Conservation (phyloP, 2,113 vertebrate species). For the Galeopterus variegatus region DNA sequence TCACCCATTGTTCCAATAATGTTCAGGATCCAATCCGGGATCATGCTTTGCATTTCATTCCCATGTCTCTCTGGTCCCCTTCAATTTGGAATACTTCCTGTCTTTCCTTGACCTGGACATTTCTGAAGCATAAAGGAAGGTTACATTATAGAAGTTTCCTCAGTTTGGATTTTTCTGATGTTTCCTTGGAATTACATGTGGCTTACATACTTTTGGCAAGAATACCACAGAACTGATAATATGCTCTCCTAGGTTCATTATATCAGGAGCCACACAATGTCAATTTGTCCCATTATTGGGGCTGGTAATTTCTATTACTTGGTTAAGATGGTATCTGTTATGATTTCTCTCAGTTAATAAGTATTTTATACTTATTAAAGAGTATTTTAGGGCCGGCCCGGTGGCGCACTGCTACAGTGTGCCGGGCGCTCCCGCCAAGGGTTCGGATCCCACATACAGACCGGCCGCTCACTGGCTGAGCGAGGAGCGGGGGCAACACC, state of each 20-base stretch:
- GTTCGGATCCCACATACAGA: no score
- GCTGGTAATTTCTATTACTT: neutral
- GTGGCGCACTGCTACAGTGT: no score
- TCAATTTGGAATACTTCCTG: slow-evolving; percentile 11
- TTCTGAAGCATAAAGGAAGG: slow-evolving; percentile 4
- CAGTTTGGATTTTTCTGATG: slow-evolving; percentile 5
- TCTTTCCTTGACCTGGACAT: neutral
- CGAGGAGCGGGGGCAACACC: no score
- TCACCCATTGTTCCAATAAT: neutral
- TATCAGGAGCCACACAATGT: neutral
- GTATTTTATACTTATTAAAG: neutral
- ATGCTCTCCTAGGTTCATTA: neutral
- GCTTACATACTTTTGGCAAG: neutral
- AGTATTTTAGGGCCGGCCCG: no score
- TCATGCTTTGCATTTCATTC: neutral
- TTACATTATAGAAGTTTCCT: slow-evolving; percentile 48
- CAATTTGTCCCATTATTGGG: neutral
- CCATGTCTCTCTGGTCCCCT: neutral
- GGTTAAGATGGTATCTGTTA: slow-evolving; percentile 15
- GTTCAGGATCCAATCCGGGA: neutral
- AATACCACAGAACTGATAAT: neutral
- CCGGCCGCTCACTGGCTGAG: no score
- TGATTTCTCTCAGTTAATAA: neutral
- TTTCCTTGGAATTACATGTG: neutral
- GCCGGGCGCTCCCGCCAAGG: no score